Evolutionary conservation across 2,113 vertebrate species (phyloP).

Genomic region (Varanus komodoensis): DNA sequence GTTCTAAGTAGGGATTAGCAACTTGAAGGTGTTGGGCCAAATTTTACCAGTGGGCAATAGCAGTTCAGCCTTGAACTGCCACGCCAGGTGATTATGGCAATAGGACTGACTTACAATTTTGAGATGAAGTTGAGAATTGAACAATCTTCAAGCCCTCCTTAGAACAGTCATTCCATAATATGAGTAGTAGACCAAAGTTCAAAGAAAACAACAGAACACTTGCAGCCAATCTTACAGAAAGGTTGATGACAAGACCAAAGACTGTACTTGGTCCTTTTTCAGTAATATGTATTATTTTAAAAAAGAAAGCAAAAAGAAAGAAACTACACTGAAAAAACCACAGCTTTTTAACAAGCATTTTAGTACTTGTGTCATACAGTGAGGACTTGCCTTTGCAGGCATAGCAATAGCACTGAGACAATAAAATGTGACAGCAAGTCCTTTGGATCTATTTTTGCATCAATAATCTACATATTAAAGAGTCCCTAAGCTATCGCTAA

Average conservation of each 20-base stretch:
- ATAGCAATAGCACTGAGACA: conserved; percentile 19
- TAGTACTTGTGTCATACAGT: not conserved
- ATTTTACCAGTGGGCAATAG: not conserved
- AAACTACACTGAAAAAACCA: not conserved
- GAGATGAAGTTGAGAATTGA: not conserved
- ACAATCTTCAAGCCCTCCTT: not conserved
- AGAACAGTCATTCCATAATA: not conserved
- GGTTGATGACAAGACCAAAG: not conserved
- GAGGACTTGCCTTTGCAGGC: not conserved
- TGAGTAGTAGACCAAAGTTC: not conserved
- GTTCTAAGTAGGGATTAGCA: not conserved
- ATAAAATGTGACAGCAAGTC: conserved; percentile 44
- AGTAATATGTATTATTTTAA: not conserved
- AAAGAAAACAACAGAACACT: not conserved
- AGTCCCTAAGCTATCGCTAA: conserved; percentile 43
- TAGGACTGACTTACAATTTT: not conserved
- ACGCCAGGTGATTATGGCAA: not conserved
- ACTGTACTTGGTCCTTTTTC: conserved; percentile 4
- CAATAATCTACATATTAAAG: conserved; percentile 65
- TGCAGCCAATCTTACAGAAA: not conserved
- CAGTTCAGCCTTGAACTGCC: not conserved
- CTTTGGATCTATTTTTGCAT: conserved; percentile 50
- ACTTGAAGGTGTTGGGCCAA: not conserved
- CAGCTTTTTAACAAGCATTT: conserved; percentile 38
- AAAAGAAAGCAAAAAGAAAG: conserved; percentile 27